These are phyloP conservation scores for Trachelipus rathkii DNA, from an alignment of 1,140 invertebrate species.

Conservation along the genomic window DNA sequence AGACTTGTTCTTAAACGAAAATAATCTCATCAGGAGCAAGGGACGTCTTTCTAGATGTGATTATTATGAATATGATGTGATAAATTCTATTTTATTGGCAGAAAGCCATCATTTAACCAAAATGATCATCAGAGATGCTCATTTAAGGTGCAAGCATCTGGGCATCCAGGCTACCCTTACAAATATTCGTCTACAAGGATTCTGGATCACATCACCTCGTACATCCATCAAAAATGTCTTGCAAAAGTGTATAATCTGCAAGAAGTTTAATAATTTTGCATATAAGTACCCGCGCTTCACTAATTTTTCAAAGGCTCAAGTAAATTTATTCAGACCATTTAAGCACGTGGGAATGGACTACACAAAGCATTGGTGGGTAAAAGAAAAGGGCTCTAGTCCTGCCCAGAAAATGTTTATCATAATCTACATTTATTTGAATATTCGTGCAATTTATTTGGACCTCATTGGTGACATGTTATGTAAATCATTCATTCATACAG, in stretches of 20 bases:
- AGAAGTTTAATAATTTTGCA: not conserved
- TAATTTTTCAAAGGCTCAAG: not conserved
- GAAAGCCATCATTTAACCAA: not conserved
- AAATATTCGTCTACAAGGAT: not conserved
- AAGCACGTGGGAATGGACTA: not conserved
- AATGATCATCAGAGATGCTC: not conserved
- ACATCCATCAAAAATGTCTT: not conserved
- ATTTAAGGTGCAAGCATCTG: not conserved
- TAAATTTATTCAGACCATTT: not conserved
- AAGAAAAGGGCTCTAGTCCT: not conserved
- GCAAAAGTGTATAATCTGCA: not conserved
- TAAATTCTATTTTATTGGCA: not conserved
- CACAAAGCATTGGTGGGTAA: not conserved
- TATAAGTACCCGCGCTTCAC: not conserved
- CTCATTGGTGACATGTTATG: not conserved
- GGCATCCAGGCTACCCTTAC: constrained; percentile 4
- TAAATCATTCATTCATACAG: not conserved
- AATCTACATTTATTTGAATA: too few species aligned
- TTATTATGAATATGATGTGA: not conserved
- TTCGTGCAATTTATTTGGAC: too few species aligned
- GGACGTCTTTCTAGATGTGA: not conserved
- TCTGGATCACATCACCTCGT: not conserved
- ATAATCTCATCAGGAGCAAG: too few species aligned
- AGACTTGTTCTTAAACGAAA: not conserved
- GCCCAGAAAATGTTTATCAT: not conserved